phyloP scores from a whole-genome alignment of 2,113 vertebrate genomes.

The Cebus imitator region DNA sequence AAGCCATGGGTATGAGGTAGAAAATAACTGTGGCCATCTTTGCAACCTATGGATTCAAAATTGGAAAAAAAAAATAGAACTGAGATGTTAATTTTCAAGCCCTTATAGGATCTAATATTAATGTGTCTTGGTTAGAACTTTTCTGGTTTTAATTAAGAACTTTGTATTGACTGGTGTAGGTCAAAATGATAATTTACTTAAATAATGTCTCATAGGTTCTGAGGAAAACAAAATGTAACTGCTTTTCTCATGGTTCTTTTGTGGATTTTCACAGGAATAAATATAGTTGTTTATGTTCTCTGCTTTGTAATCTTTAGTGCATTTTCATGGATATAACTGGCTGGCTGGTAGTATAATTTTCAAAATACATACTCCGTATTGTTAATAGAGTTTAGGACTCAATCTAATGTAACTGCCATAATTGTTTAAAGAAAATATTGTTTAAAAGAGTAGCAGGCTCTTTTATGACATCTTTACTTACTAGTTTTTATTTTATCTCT shows the following conservation, averaged over 20 bases:
- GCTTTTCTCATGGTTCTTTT: not conserved
- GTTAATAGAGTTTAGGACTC: not conserved
- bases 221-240: not conserved
- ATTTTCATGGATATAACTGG: not conserved
- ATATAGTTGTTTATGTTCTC: not conserved
- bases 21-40: not conserved
- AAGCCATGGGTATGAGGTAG: not conserved
- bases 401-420: not conserved
- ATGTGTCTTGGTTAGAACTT: not conserved
- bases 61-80: not conserved
- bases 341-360: not conserved
- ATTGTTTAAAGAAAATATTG: not conserved
- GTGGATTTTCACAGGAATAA: not conserved
- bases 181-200: not conserved
- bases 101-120: not conserved
- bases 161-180: not conserved
- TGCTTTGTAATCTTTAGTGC: not conserved
- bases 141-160: not conserved
- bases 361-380: not conserved
- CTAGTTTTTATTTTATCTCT: not conserved
- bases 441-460: not conserved
- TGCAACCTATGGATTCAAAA: not conserved
- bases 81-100: not conserved
- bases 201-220: not conserved
- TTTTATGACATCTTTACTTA: not conserved